Evolutionary conservation across 2,113 vertebrate species (phyloP), one percentile per base, ranked within the genome.

Genomic region (Pangasianodon gigas): DNA sequence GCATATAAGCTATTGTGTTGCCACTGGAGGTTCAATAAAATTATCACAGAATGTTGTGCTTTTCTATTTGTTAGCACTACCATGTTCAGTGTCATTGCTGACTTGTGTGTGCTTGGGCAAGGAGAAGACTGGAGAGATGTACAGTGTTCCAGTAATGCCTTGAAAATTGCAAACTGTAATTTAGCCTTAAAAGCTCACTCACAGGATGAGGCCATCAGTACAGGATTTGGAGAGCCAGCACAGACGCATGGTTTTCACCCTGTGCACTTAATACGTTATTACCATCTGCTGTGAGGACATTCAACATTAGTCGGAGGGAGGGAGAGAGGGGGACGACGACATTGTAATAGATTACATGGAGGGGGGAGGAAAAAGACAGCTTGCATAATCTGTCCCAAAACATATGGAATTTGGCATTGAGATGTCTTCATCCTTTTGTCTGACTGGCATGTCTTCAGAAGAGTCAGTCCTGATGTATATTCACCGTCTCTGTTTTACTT

Each of bases 331-430:
- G 32, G 29, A 37, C 37, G 37, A 37, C 37, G 18, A 54, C 13
- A 14, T 13, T 37, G 41, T 77, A 26, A 8, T 77, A 26, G 21
- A 26, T 48, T 74, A 74, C 32, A 5, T 13, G 4, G 9, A 5
- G 9, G 51, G 13, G 16, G 16, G 16, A 29, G 19, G 18, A 77
- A 29, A 21, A 18, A 44, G 18, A 44, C 10, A 48, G 37, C 32
- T 48, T 87, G 54, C 9, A 3, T 44, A 16, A 46, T 87, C 52
- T 87, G 48, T 60, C 46, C 52, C 71, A 79, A 62, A 52, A 8
- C 83, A 6, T 85, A 26, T 84, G 54, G 81, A 60, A 84, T 60
- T 85, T 46, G 56, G 26, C 67, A 79, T 74, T 18, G 67, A 52
- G n/a, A 8, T 4, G 5, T 75, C 71, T 54, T 19, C 9, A 37